Evolutionary conservation across 2,113 vertebrate genomes (phyloP).

Genomic region (Rousettus leschenaultii): DNA sequence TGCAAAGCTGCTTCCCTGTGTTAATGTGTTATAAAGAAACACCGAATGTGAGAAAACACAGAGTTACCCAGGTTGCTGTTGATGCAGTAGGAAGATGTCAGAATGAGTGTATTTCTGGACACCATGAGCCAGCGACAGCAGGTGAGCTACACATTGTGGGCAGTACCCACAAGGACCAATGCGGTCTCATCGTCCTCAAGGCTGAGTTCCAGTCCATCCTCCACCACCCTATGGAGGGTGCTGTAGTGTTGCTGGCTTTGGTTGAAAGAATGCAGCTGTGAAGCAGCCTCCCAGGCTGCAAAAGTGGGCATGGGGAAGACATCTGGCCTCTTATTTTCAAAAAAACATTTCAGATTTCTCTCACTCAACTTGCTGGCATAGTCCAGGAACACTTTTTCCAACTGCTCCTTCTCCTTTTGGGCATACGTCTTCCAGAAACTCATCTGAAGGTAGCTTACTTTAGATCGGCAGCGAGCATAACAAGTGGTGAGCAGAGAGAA

Average conservation of each 20-base stretch:
- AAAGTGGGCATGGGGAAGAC: slow-evolving; percentile 82
- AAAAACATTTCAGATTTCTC: slow-evolving; percentile 89
- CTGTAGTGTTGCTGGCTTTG: slow-evolving; percentile 85
- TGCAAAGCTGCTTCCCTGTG: background rate
- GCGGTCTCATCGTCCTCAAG: slow-evolving; percentile 79
- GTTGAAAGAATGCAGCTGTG: slow-evolving; percentile 84
- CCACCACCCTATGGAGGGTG: slow-evolving; percentile 88
- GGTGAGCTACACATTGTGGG: slow-evolving; percentile 69
- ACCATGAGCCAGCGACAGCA: accelerated
- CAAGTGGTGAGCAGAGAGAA: slow-evolving; percentile 86
- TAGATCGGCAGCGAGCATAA: slow-evolving; percentile 86
- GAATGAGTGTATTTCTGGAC: background rate
- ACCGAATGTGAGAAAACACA: background rate
- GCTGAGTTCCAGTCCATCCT: slow-evolving; percentile 75
- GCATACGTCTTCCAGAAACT: slow-evolving; percentile 88
- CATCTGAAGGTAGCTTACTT: slow-evolving; percentile 91
- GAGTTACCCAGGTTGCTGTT: background rate
- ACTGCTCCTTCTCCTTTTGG: slow-evolving; percentile 85
- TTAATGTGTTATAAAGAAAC: background rate
- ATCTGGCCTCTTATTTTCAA: slow-evolving; percentile 82
- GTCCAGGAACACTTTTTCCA: slow-evolving; percentile 81
- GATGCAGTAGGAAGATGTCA: background rate
- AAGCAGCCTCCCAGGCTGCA: slow-evolving; percentile 88
- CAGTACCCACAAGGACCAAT: slow-evolving; percentile 76
- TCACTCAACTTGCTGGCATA: slow-evolving; percentile 88